These are phyloP conservation scores for Melipona quadrifasciata DNA, from an alignment of 1,140 invertebrate species.

Conservation along the genomic window DNA sequence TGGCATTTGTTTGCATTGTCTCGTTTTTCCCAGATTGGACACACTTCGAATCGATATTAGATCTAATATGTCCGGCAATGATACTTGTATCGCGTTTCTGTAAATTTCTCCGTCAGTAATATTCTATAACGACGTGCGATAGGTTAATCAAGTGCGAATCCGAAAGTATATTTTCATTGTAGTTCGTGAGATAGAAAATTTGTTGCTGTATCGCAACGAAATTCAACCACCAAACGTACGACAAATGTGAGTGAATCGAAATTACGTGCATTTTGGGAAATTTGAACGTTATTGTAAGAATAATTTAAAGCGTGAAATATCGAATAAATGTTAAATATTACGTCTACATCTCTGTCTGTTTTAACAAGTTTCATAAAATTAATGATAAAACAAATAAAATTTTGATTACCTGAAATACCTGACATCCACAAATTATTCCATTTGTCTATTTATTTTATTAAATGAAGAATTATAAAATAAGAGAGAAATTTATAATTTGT, in stretches of 20 bases:
- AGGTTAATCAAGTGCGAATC: neutral
- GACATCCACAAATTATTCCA: too few species aligned
- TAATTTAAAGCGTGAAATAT: too few species aligned
- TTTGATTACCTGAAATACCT: too few species aligned
- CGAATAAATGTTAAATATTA: too few species aligned
- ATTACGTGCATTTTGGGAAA: too few species aligned
- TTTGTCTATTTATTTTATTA: too few species aligned
- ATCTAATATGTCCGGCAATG: neutral
- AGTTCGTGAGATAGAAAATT: neutral
- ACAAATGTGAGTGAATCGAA: neutral
- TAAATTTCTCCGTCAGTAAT: conserved; percentile 28
- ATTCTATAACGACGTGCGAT: neutral
- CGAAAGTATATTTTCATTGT: conserved; percentile 2
- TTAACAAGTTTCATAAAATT: too few species aligned
- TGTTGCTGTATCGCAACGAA: neutral
- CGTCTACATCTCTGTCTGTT: too few species aligned
- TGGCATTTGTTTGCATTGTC: neutral
- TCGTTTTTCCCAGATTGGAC: neutral
- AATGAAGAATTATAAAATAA: too few species aligned
- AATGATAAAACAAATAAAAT: too few species aligned
- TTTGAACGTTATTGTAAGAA: too few species aligned
- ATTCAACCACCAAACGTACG: neutral
- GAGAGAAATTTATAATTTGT: too few species aligned
- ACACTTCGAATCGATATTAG: conserved; percentile 1
- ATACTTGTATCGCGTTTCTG: conserved; percentile 28